These are phyloP conservation scores for Leucophenga maculata DNA, from an alignment of 2,888 invertebrate species.

Conservation along the genomic window DNA sequence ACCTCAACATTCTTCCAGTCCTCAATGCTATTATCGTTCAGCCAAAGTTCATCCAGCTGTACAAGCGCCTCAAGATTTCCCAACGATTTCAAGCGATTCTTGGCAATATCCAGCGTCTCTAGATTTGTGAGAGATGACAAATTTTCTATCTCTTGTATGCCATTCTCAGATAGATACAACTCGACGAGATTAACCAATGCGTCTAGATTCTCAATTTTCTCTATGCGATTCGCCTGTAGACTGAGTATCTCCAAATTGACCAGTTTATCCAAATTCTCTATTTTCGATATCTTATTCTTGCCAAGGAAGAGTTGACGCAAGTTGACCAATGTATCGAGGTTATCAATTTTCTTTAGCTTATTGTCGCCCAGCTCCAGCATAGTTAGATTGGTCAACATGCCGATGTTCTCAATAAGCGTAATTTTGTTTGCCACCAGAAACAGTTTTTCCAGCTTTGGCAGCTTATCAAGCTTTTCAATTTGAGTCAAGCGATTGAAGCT, in stretches of 20 bases:
- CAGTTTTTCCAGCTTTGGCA: slow-evolving; percentile 85
- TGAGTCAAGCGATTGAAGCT: slow-evolving; percentile 95
- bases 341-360: slow-evolving; percentile 89
- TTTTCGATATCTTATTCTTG: slow-evolving; percentile 93
- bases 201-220: slow-evolving; percentile 88
- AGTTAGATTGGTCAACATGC: slow-evolving; percentile 83
- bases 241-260: slow-evolving; percentile 85
- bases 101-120: slow-evolving; percentile 91
- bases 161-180: slow-evolving; percentile 95
- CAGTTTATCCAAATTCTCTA: slow-evolving; percentile 85
- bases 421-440: slow-evolving; percentile 94
- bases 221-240: slow-evolving; percentile 91
- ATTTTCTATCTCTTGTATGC: slow-evolving; percentile 85
- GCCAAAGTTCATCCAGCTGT: slow-evolving; percentile 94
- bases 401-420: slow-evolving; percentile 88
- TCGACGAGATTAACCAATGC: slow-evolving; percentile 84
- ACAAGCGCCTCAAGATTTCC: slow-evolving; percentile 84
- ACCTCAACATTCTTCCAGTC: slow-evolving; percentile 89
- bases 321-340: slow-evolving; percentile 82
- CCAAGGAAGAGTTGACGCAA: slow-evolving; percentile 89
- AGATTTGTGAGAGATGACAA: slow-evolving; percentile 80
- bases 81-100: slow-evolving; percentile 86
- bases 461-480: slow-evolving; percentile 85
- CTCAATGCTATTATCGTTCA: slow-evolving; percentile 90
- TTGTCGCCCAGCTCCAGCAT: slow-evolving; percentile 96